Evolutionary conservation across 2,113 vertebrate species (phyloP), one percentile per base, ranked within the genome.

Genomic region (Solea senegalensis): DNA sequence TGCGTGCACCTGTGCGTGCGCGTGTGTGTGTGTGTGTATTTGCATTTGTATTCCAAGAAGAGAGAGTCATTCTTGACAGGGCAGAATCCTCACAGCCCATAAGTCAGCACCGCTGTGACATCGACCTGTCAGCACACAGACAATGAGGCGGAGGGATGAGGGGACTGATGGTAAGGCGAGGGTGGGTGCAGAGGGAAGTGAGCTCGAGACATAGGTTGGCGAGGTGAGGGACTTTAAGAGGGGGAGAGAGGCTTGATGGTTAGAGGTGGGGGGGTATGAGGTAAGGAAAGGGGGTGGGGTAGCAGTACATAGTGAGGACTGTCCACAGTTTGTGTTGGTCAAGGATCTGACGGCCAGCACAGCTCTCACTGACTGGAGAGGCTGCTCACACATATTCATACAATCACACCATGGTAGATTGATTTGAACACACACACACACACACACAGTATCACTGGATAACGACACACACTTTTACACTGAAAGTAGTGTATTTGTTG

Each of bases 101-200:
- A 95, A 95, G 90, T 97, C 96, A 95, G 90, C 92, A 86, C 91
- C 85, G 77, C 92, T 91, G 81, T 93, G 94, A 95, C 95, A 95
- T 27, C 21, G 71, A 93, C 90, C 90, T 96, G 95, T 95, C 95
- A 95, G 91, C 88, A 76, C 78, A 57, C 80, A 86, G 89, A 89
- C 79, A 60, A 80, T 65, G 72, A 73, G 77, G 78, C 39, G 50
- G 85, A 80, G 79, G 58, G 68, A 69, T 59, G 68, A 69, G 71
- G 65, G 78, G 62, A 74, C 62, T 28, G 73, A 69, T 64, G 72
- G 55, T 69, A 57, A 53, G 50, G 63, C 4, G 14, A 27, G 71
- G 65, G 65, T 52, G 73, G 53, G 76, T 57, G 70, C 78, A 87
- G 86, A 89, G 90, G 94, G 92, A 66, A 69, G 28, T 12, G 5